A percentile compares a stretch with the other conserved stretches of the same genome.
Evolutionary conservation across 2,888 invertebrate species (phyloP).

Genomic region (Julus scanicus): DNA sequence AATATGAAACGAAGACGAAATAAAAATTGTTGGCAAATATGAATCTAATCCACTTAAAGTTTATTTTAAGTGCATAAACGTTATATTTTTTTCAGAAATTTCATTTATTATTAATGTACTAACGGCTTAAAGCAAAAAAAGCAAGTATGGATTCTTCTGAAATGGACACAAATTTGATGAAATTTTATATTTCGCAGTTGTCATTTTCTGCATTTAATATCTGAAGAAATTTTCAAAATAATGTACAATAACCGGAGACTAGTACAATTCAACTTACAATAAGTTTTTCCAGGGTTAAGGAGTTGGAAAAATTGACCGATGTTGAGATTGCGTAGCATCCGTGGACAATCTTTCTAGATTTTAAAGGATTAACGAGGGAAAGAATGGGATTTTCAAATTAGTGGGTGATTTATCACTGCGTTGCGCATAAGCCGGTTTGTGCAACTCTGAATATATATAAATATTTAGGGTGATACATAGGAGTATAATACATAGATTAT

Average conservation of each 20-base stretch:
- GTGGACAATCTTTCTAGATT: constrained; percentile 28
- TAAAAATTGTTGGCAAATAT: no score
- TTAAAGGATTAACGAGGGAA: constrained; percentile 31
- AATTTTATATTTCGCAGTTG: no score
- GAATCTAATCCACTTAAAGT: no score
- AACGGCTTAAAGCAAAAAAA: no score
- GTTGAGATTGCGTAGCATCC: background rate
- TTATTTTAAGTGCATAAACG: no score
- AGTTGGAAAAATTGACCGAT: background rate
- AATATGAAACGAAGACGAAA: no score
- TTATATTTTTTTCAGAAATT: no score
- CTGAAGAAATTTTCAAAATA: no score
- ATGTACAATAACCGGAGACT: background rate
- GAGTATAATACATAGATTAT: background rate
- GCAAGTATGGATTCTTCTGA: no score
- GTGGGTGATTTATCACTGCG: constrained; percentile 6
- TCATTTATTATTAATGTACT: no score
- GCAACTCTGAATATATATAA: background rate
- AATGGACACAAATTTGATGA: no score
- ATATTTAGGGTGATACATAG: background rate
- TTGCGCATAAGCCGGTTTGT: background rate
- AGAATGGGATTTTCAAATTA: constrained; percentile 40
- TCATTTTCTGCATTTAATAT: no score
- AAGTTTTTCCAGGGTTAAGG: background rate
- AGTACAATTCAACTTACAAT: background rate